Evolutionary conservation across 2,113 vertebrate genomes (phyloP), one percentile per base, ranked within the genome.

Genomic region (Odocoileus virginianus): DNA sequence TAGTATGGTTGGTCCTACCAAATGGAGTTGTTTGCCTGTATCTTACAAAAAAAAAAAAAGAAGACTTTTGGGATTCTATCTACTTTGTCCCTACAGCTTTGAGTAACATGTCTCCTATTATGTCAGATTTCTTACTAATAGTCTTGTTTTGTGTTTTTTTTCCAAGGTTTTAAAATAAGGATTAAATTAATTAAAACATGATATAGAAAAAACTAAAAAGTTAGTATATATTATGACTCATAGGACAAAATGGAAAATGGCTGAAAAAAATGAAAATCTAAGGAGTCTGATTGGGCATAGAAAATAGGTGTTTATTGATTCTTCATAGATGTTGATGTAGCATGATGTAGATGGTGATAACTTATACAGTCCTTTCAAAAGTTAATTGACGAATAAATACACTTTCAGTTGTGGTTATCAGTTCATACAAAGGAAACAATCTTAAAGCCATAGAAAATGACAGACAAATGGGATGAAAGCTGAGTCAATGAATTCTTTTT

Each of bases 401-500:
- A 12, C 23, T 92, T 92, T 87, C 86, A 82, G 45, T 45, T 85
- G 28, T 89, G 58, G 58, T 83, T 89, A 94, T 54, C 71, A 71
- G 43, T 89, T 97, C 55, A 28, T 58, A 19, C 30, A 85, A 74
- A 86, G 47, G 4, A 95, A 96, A 92, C 78, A 55, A 96, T 25
- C 50, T 96, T 95, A 79, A 83, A 83, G 21, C 16, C 78, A 43
- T 40, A 86, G 40, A 28, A 95, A 96, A 74, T 93, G 83, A 74
- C 23, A 76, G 33, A 45, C 40, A 89, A 95, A 64, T 67, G 78
- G 30, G 36, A 45, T 74, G 33, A 92, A 91, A 27, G 10, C 55
- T 93, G 64, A 88, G 50, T 89, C 92, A 92, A 74, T 95, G 50
- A 96, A 47, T 95, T 95, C 17, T 71, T 91, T 95, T 82, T 81